Conservation (phyloP, 2,888 invertebrate genomes). For the Nomada ferruginata region DNA sequence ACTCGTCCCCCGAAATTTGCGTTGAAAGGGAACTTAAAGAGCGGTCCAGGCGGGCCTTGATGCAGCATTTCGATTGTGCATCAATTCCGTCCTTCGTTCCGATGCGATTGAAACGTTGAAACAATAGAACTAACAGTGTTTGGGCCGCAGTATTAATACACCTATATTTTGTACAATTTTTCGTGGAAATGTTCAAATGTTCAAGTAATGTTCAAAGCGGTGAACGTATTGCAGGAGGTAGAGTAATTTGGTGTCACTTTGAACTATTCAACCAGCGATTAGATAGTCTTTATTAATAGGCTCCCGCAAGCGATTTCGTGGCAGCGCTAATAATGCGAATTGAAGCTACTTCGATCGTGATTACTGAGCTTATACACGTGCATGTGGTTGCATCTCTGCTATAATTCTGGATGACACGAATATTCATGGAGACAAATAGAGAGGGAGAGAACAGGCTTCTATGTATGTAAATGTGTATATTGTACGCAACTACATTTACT, state of each 20-base stretch:
- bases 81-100: slow-evolving; percentile 14
- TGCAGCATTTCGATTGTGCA: slow-evolving; percentile 19
- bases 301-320: slow-evolving; percentile 12
- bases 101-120: not conserved
- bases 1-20: slow-evolving; percentile 56
- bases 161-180: not conserved
- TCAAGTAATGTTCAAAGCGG: not conserved
- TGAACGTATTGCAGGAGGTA: not conserved
- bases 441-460: too few relatives aligned
- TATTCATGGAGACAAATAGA: not conserved
- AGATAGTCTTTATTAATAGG: slow-evolving; percentile 7
- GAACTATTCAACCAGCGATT: not conserved
- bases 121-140: not conserved
- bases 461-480: too few relatives aligned
- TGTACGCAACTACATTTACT: too few relatives aligned
- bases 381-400: not conserved
- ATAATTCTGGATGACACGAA: not conserved
- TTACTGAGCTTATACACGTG: not conserved
- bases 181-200: not conserved
- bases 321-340: slow-evolving; percentile 19
- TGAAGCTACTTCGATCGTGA: not conserved
- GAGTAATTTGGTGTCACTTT: not conserved
- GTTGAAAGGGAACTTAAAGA: slow-evolving; percentile 55
- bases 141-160: not conserved
- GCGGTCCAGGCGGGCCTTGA: slow-evolving; percentile 19